These are phyloP conservation scores for Zaprionus davidi DNA, from an alignment of 1,140 invertebrate species.

Conservation along the genomic window DNA sequence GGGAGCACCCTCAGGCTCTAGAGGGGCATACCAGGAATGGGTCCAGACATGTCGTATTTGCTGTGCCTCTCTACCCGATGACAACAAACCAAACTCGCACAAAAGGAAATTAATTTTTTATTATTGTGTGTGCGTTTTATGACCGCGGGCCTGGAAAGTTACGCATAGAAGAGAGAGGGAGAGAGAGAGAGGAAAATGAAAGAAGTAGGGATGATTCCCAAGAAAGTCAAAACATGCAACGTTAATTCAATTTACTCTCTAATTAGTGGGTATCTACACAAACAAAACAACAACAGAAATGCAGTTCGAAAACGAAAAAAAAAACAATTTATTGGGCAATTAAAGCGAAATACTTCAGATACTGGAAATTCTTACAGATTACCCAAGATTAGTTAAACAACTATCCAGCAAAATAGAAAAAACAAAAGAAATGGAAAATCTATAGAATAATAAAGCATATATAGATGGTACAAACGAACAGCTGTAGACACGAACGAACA, in stretches of 20 bases:
- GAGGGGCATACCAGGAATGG: slow-evolving; percentile 5
- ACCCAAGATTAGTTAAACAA: background rate
- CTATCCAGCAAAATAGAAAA: background rate
- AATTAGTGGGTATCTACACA: slow-evolving; percentile 28
- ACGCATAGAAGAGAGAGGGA: background rate
- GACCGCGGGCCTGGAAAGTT: slow-evolving; percentile 22
- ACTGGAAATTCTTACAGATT: slow-evolving; percentile 8
- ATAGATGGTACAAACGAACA: background rate
- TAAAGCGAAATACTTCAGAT: slow-evolving; percentile 25
- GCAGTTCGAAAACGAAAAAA: background rate
- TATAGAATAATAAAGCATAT: background rate
- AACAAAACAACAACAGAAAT: slow-evolving; percentile 7
- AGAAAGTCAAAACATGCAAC: slow-evolving; percentile 6
- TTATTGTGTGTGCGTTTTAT: slow-evolving; percentile 25
- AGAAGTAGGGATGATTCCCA: slow-evolving; percentile 26
- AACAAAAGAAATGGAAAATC: background rate
- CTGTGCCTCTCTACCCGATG: background rate
- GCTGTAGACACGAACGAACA: background rate
- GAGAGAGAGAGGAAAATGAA: background rate
- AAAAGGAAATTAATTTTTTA: slow-evolving; percentile 48
- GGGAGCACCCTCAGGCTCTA: background rate
- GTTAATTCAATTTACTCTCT: slow-evolving; percentile 35
- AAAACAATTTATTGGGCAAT: slow-evolving; percentile 25
- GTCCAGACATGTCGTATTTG: slow-evolving; percentile 6
- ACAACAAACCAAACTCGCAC: slow-evolving; percentile 20